phyloP scores from a whole-genome alignment of 2,113 vertebrate species.

The Gadus chalcogrammus region DNA sequence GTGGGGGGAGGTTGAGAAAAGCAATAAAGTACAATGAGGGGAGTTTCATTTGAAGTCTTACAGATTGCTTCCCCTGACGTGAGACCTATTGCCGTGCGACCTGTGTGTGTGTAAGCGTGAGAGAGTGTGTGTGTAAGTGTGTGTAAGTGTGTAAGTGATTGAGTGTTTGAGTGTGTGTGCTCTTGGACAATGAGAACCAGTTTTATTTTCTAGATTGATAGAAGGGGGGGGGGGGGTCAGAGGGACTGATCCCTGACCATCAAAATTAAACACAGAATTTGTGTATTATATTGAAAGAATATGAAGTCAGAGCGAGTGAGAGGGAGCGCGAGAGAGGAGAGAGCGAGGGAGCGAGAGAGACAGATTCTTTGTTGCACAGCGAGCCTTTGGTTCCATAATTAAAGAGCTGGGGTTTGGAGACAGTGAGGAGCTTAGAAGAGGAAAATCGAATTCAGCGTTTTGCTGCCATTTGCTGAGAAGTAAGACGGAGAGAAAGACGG shows the following conservation, averaged over 20 bases:
- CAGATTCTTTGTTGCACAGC: not conserved
- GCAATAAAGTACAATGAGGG: not conserved
- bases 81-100: not conserved
- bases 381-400: not conserved
- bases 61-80: not conserved
- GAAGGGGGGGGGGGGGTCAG: constrained; percentile 10
- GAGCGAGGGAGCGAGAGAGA: not conserved
- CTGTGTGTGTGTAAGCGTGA: not conserved
- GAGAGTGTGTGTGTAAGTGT: not conserved
- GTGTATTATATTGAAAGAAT: no score
- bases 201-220: not conserved
- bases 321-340: not conserved
- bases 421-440: not conserved
- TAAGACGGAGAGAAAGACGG: not conserved
- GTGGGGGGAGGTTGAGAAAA: not conserved
- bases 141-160: not conserved
- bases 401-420: not conserved
- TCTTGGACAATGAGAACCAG: not conserved
- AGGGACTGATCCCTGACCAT: not conserved
- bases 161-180: not conserved
- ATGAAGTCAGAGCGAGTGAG: no score
- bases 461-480: not conserved
- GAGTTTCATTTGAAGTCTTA: not conserved
- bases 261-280: no score
- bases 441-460: not conserved